Evolutionary conservation across 30 jellyfish, hydroid and myxozoan genomes (phyloP).

Genomic region (Turritopsis dohrnii): DNA sequence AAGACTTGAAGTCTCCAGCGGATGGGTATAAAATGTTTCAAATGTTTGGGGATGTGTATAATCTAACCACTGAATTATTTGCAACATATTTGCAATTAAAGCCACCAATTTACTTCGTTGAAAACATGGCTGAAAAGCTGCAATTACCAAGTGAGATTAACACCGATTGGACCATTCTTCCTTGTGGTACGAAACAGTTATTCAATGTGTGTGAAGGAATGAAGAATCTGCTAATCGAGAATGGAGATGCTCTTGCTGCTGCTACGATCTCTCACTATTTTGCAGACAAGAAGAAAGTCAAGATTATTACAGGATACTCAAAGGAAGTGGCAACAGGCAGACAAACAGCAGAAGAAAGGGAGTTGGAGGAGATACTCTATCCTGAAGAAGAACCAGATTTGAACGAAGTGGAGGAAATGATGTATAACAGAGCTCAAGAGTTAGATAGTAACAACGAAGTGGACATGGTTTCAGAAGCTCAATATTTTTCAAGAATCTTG

Average conservation of each 20-base stretch:
- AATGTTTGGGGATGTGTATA: not conserved
- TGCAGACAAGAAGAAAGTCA: not conserved
- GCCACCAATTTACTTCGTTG: not conserved
- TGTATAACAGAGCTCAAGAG: not conserved
- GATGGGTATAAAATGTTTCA: not conserved
- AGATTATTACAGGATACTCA: not conserved
- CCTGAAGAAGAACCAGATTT: not conserved
- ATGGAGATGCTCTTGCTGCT: not conserved
- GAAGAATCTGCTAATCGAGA: not conserved
- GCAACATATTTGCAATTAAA: not conserved
- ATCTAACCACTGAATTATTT: not conserved
- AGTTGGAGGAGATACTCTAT: not conserved
- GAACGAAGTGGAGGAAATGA: not conserved
- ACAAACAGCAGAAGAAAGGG: not conserved
- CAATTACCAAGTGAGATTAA: not conserved
- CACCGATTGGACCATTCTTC: not conserved
- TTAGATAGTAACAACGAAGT: not conserved
- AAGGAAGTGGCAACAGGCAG: not conserved
- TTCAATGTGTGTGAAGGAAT: not conserved
- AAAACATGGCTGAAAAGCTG: not conserved
- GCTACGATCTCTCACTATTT: not conserved
- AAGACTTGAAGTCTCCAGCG: not conserved
- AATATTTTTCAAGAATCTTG: not conserved
- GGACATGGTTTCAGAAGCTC: not conserved
- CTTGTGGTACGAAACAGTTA: not conserved